Base-by-base conservation (phyloP, 2,888 invertebrate genomes). In the Branchellion lobata region DNA sequence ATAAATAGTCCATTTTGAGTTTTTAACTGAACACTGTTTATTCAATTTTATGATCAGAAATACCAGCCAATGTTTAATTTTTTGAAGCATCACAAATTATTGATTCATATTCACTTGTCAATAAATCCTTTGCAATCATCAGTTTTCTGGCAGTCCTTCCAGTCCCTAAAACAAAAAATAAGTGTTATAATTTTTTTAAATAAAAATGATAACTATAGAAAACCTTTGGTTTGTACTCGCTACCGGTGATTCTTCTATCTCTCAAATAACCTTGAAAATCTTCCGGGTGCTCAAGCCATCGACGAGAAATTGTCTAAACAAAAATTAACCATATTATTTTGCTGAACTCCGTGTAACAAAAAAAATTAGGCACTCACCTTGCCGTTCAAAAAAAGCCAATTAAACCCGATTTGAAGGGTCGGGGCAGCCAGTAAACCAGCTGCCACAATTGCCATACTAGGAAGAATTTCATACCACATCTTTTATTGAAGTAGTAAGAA, bases 221-320 rank as follows among this genome's bases (percentile, higher is more conserved):
- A 53, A 85, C 85, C 82, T 80, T 81, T 0, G 84, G 84, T 57
- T 81, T 82, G 77, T 85, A 85, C 83, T 85, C 85, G 82, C 84
- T 85, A 80, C 85, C 85, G 11, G 85, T 85, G 53, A 85, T 80
- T 51, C 84, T 81, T 57, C 82, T 79, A 81, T 85, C 85, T 57
- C 85, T 81, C 68, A 84, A 74, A 78, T 85, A 85, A 31, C 81
- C 40, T 8, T 82, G 76, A 76, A 81, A 84, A 81, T 85, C 85
- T n/a, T 83, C 81, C 1, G 79, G 79, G 69, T 83, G 80, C 1
- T 82, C 82, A 8, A 84, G 82, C 84, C 84, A 84, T 78, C 83
- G 81, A n/a, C 84, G 79, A 11, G 82, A 81, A 36, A 75, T 73
- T 51, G 71, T 78, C 85, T 85, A 81, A 68, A 65, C 24, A 27